Conservation (phyloP, 2,888 invertebrate species). For the Dysmachus trigonus region DNA sequence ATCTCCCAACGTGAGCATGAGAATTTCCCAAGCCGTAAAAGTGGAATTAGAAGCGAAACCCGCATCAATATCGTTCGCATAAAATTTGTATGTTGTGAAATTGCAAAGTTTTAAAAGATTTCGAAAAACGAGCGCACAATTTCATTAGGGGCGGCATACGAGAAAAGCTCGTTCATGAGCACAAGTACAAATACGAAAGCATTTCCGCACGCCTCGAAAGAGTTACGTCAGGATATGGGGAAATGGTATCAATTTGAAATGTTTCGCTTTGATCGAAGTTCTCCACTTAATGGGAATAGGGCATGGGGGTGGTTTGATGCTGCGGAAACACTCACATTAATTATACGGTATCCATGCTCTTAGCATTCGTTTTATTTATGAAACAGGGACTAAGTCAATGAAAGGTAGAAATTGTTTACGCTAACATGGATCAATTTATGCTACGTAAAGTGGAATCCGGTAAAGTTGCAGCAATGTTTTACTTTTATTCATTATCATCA, state of each 20-base stretch:
- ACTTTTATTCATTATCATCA: too few species aligned
- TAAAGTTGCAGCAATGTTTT: not conserved
- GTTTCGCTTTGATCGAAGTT: not conserved
- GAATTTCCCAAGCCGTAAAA: not conserved
- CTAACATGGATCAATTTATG: not conserved
- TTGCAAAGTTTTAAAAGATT: conserved; percentile 10
- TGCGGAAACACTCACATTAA: not conserved
- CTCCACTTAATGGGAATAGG: not conserved
- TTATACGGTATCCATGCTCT: not conserved
- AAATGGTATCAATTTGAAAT: conserved; percentile 4
- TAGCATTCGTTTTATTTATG: not conserved
- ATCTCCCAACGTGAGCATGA: not conserved
- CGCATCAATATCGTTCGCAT: conserved; percentile 6
- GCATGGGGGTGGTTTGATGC: not conserved
- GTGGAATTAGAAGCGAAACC: conserved; percentile 15
- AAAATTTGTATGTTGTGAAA: conserved; percentile 4
- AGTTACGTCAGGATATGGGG: not conserved
- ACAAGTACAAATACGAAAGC: not conserved
- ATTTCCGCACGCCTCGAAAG: not conserved
- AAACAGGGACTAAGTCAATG: not conserved
- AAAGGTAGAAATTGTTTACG: not conserved
- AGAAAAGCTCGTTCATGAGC: not conserved
- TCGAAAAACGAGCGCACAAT: not conserved
- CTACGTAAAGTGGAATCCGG: not conserved
- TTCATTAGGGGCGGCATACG: not conserved